These are phyloP conservation scores for Chelmon rostratus DNA, from an alignment of 2,797 vertebrate genomes.

Conservation along the genomic window DNA sequence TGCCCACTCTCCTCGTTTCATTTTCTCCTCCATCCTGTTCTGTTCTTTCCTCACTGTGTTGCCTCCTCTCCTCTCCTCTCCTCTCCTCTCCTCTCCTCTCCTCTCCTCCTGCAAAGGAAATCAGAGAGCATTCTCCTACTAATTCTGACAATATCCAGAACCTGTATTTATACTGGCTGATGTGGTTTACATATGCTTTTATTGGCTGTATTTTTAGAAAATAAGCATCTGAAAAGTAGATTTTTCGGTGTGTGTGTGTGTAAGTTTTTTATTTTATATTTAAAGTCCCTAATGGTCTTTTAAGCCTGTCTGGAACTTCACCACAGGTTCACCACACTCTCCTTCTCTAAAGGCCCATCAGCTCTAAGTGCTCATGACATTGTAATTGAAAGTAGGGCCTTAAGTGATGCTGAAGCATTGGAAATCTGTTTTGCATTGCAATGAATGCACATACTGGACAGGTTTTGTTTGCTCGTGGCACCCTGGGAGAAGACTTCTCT, in stretches of 20 bases:
- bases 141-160: slow-evolving; percentile 61
- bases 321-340: slow-evolving; percentile 78
- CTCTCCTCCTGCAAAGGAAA: slow-evolving; percentile 39
- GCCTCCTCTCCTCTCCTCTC: slow-evolving; percentile 7
- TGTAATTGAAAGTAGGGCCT: slow-evolving; percentile 84
- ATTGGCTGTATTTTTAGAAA: slow-evolving; percentile 69
- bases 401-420: slow-evolving; percentile 78
- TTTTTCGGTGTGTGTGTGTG: slow-evolving; percentile 12
- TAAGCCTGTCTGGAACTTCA: slow-evolving; percentile 64
- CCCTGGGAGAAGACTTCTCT: slow-evolving; percentile 69
- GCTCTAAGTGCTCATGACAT: slow-evolving; percentile 79
- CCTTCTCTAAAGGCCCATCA: slow-evolving; percentile 68
- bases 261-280: slow-evolving; percentile 60
- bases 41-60: background rate
- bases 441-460: slow-evolving; percentile 78
- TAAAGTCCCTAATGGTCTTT: slow-evolving; percentile 69
- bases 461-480: slow-evolving; percentile 80
- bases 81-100: background rate
- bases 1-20: background rate
- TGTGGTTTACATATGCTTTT: slow-evolving; percentile 63
- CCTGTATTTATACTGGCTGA: slow-evolving; percentile 59
- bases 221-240: slow-evolving; percentile 50
- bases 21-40: background rate
- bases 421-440: slow-evolving; percentile 83
- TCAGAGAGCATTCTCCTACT: slow-evolving; percentile 36